Percentiles rank a stretch among this genome's conserved stretches.
Evolutionary conservation across 2,888 invertebrate genomes (phyloP).

Genomic region (Arrhopalites spinosus): DNA sequence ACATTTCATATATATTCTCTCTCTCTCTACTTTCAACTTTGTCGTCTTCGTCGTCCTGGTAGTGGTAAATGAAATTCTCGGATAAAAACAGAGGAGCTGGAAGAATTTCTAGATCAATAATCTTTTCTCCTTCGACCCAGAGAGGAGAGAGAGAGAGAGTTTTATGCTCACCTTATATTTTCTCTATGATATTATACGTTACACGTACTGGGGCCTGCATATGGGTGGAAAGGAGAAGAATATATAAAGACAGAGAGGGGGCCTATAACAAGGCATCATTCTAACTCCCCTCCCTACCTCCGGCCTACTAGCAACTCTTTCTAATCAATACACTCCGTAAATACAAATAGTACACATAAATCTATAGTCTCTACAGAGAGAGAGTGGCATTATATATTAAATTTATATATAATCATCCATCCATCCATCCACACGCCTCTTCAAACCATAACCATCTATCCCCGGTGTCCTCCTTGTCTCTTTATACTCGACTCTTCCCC

Average conservation of each 20-base stretch:
- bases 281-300: slow-evolving; percentile 26
- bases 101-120: slow-evolving; percentile 35
- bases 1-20: neutral
- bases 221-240: neutral
- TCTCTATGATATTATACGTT: neutral
- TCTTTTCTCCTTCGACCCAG: slow-evolving; percentile 8
- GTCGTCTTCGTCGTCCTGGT: too few relatives aligned
- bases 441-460: neutral
- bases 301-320: neutral
- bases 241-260: neutral
- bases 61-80: slow-evolving; percentile 20
- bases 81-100: slow-evolving; percentile 13
- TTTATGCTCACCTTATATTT: slow-evolving; percentile 21
- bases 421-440: neutral
- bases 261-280: slow-evolving; percentile 21
- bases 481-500: neutral
- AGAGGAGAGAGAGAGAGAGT: slow-evolving; percentile 6
- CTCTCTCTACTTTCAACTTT: neutral
- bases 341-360: slow-evolving; percentile 17
- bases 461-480: neutral
- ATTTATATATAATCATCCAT: neutral
- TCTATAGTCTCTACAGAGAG: neutral
- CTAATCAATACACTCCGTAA: slow-evolving; percentile 34
- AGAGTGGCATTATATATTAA: neutral
- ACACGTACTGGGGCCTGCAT: too few relatives aligned